A percentile compares a stretch with the other conserved stretches of the same genome.
phyloP scores from a whole-genome alignment of 2,797 vertebrate species.

The Chelidonichthys spinosus region DNA sequence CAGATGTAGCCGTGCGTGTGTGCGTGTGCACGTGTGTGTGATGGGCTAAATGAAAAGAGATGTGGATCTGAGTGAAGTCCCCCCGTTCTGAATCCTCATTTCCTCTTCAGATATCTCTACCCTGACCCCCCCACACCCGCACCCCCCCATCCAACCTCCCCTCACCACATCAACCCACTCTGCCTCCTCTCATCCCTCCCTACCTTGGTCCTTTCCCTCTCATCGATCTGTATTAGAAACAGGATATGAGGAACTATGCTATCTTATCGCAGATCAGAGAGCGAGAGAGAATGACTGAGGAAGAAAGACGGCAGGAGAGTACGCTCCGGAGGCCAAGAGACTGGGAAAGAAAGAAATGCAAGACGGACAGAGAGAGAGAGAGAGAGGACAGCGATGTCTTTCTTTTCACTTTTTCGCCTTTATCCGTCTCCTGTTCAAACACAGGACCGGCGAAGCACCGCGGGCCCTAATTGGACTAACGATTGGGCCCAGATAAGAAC shows the following conservation, averaged over 20 bases:
- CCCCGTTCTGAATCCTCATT: constrained; percentile 83
- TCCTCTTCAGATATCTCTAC: constrained; percentile 81
- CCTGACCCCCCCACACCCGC: constrained; percentile 42
- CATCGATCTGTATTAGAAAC: constrained; percentile 84
- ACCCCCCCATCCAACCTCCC: background rate
- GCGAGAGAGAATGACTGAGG: constrained; percentile 69
- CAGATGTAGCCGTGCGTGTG: constrained; percentile 28
- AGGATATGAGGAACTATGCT: constrained; percentile 82
- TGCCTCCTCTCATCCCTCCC: constrained; percentile 71
- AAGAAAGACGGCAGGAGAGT: constrained; percentile 56
- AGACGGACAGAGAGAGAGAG: constrained; percentile 42
- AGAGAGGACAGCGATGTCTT: constrained; percentile 43
- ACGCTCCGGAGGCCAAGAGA: constrained; percentile 55
- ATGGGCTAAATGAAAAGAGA: constrained; percentile 82
- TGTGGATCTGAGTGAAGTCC: constrained; percentile 82
- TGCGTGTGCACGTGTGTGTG: constrained; percentile 32
- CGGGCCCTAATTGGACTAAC: constrained; percentile 75
- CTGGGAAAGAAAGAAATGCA: constrained; percentile 46
- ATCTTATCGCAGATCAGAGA: constrained; percentile 81
- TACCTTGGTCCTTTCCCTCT: constrained; percentile 69
- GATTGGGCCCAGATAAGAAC: constrained; percentile 72
- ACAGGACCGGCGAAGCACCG: constrained; percentile 55
- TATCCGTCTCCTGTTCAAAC: constrained; percentile 70
- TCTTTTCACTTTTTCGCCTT: constrained; percentile 53
- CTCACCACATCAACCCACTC: constrained; percentile 72